Evolutionary conservation across 2,797 vertebrate species (phyloP), one percentile per base, ranked within the genome.

Genomic region (Schizopygopsis pylzovi): DNA sequence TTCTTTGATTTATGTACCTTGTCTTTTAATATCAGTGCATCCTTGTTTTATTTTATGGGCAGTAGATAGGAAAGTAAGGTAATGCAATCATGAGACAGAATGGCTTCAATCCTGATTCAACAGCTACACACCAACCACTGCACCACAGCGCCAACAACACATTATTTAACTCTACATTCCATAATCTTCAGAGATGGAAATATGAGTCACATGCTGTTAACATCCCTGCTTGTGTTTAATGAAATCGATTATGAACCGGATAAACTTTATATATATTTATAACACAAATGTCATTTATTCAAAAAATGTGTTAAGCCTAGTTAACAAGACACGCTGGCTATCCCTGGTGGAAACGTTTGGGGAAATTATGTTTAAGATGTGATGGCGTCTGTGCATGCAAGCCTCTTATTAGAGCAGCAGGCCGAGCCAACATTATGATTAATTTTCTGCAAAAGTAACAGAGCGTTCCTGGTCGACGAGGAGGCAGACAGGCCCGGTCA

Each of bases 401-500:
- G 63, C 33, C 79, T 81, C 67, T 86, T 71, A 88, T 89, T 88
- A 89, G 85, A 86, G 68, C 89, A 77, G 79, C 52, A 76, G 82
- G 79, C 67, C 52, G 49, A 76, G 76, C 59, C 82, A 84, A 88
- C 83, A 80, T 76, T 71, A 82, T 70, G 82, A 85, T 85, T 77
- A 47, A 88, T 88, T 83, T 81, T 77, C 49, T 49, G 47, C 61
- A 72, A 82, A 82, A 72, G 68, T 70, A 47, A 41, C 52, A 28
- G 49, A 79, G 68, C 56, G 41, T 67, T 49, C n/a, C 79, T 65
- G 75, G 82, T 4, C 33, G 49, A 90, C 89, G 22, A 85, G 85
- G 22, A 71, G 45, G 59, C 85, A 90, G 92, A 90, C 82, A 83
- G 88, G 86, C 47, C 78, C 33, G 73, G 79, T n/a, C n/a, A n/a